Evolutionary conservation across 2,888 invertebrate species (phyloP).

Genomic region (Meiosimyza decipiens): DNA sequence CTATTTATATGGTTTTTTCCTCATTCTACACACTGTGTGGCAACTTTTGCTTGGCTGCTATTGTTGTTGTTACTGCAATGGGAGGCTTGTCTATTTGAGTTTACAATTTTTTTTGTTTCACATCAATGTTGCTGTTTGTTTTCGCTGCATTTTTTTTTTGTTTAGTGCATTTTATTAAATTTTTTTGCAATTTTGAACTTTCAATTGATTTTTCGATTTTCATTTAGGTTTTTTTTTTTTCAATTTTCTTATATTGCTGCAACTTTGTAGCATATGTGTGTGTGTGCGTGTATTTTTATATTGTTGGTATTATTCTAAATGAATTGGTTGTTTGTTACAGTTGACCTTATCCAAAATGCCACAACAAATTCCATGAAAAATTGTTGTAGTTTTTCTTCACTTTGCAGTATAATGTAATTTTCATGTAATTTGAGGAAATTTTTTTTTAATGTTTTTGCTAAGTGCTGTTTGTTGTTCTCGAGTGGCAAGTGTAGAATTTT

Average conservation of each 20-base stretch:
- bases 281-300: neutral
- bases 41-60: neutral
- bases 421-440: too few relatives aligned
- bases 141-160: neutral
- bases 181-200: conserved; percentile 32
- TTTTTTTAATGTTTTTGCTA: too few relatives aligned
- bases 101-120: conserved; percentile 38
- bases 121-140: conserved; percentile 20
- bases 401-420: too few relatives aligned
- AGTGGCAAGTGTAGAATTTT: too few relatives aligned
- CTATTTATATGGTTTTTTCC: too few relatives aligned
- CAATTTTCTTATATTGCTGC: conserved; percentile 27
- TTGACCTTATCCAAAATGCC: conserved; percentile 47
- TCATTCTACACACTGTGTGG: too few relatives aligned
- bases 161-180: neutral
- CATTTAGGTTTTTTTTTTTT: neutral
- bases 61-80: neutral
- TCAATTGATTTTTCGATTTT: conserved; percentile 9
- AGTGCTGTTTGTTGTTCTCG: too few relatives aligned
- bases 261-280: conserved; percentile 27
- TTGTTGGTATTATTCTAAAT: conserved; percentile 19
- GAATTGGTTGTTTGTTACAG: conserved; percentile 19
- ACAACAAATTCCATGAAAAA: conserved; percentile 22
- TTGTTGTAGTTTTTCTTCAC: neutral
- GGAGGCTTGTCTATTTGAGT: conserved; percentile 40